Percentiles rank a stretch among this genome's conserved stretches.
Conservation (phyloP, 92 coral and sea anemone species). For the Blastomussa wellsi region DNA sequence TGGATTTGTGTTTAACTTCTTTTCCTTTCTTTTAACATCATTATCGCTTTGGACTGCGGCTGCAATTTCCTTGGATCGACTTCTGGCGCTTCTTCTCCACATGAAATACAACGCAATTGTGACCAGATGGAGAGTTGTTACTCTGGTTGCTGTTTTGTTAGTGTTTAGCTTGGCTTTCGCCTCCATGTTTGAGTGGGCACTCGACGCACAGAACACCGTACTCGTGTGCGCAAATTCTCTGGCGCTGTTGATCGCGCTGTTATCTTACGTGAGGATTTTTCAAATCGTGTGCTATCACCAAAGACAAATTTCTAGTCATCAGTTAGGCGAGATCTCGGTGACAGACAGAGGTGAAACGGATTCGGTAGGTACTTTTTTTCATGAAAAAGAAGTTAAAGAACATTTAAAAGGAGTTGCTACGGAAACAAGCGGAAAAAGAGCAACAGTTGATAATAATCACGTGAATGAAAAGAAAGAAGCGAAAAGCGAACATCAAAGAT, state of each 20-base stretch:
- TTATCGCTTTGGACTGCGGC: conserved; percentile 44
- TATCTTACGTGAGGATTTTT: conserved; percentile 34
- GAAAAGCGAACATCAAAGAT: not conserved
- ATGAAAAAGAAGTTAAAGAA: not conserved
- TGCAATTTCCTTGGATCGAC: conserved; percentile 43
- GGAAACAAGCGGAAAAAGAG: not conserved
- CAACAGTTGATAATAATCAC: not conserved
- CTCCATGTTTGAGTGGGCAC: conserved; percentile 43
- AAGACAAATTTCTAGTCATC: conserved; percentile 30
- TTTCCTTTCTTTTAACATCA: conserved; percentile 15
- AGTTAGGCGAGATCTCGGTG: conserved; percentile 24
- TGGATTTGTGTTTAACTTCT: conserved; percentile 27
- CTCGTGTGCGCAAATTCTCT: conserved; percentile 22
- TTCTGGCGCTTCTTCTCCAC: conserved; percentile 44
- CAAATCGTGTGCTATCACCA: conserved; percentile 46
- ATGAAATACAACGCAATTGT: conserved; percentile 39
- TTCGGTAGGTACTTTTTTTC: not conserved
- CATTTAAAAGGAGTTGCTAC: not conserved
- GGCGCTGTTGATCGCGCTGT: conserved; percentile 21
- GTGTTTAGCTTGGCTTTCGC: conserved; percentile 21
- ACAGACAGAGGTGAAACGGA: conserved; percentile 1
- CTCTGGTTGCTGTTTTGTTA: conserved; percentile 6
- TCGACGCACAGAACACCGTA: conserved; percentile 42
- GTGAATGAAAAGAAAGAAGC: not conserved
- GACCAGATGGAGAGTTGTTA: conserved; percentile 24